Conservation (phyloP, 2,888 invertebrate genomes). For the Leptopterna dolabrata region DNA sequence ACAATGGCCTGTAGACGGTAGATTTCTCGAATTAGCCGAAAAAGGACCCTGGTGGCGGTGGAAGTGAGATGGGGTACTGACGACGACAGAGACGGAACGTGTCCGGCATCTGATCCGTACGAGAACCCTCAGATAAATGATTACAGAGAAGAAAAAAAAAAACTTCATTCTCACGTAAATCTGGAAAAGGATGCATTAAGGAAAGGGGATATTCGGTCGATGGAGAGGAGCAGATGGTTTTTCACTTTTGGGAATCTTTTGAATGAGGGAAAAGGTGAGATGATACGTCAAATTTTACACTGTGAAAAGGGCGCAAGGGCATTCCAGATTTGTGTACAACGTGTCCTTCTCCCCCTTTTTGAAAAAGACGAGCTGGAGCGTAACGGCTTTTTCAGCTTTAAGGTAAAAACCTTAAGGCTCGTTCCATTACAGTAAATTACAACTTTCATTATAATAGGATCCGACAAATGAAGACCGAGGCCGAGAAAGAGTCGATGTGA, state of each 20-base stretch:
- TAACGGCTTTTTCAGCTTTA: conserved; percentile 47
- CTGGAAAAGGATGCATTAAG: neutral
- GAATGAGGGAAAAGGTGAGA: neutral
- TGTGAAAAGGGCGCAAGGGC: neutral
- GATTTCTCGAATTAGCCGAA: conserved; percentile 11
- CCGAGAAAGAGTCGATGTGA: too few species aligned
- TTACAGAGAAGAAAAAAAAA: neutral
- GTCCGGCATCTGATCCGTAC: neutral
- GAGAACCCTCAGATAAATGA: neutral
- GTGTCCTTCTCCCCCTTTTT: neutral
- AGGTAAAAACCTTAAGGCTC: neutral
- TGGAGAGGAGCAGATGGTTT: neutral
- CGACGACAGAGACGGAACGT: neutral
- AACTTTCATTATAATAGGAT: neutral
- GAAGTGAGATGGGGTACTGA: neutral
- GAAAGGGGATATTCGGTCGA: neutral
- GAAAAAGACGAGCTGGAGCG: conserved; percentile 14
- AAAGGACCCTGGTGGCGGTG: neutral
- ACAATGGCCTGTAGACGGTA: neutral
- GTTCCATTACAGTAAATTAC: conserved; percentile 29
- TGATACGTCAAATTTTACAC: neutral
- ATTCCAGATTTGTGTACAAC: neutral
- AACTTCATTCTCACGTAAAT: neutral
- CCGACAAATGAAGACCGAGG: neutral
- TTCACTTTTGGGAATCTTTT: conserved; percentile 1